These are phyloP conservation scores for Anagrus nilaparvatae DNA, from an alignment of 1,140 invertebrate genomes.

Conservation along the genomic window DNA sequence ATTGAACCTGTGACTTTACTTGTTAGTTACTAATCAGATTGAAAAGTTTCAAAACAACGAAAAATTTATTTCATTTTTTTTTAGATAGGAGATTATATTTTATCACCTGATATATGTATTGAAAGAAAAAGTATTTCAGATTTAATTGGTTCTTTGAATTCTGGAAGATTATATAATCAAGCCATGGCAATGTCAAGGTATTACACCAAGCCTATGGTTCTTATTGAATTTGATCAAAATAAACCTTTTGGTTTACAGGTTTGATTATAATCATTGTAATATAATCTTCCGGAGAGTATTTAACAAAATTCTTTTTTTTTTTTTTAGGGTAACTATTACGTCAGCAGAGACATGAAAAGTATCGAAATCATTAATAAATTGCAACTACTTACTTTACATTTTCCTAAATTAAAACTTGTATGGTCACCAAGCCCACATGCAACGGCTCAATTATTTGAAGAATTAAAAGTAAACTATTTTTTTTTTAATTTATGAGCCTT, in stretches of 20 bases:
- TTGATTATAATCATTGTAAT: slow-evolving; percentile 17
- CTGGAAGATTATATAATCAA: slow-evolving; percentile 92
- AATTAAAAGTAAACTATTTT: slow-evolving; percentile 52
- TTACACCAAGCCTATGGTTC: slow-evolving; percentile 81
- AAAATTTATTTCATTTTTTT: slow-evolving; percentile 15
- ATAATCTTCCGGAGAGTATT: background rate
- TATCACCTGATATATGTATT: slow-evolving; percentile 91
- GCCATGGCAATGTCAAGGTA: slow-evolving; percentile 79
- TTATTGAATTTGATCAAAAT: slow-evolving; percentile 95
- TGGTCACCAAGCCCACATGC: slow-evolving; percentile 95
- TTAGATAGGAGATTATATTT: slow-evolving; percentile 93
- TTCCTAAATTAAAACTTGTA: slow-evolving; percentile 81
- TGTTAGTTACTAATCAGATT: slow-evolving; percentile 38
- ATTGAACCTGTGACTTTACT: slow-evolving; percentile 85
- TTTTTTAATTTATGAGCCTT: slow-evolving; percentile 1
- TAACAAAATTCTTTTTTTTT: slow-evolving; percentile 18
- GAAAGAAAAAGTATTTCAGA: slow-evolving; percentile 97
- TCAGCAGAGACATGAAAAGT: slow-evolving; percentile 65
- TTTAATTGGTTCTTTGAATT: slow-evolving; percentile 91
- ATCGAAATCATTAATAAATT: slow-evolving; percentile 73
- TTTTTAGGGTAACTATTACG: slow-evolving; percentile 62
- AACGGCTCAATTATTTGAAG: slow-evolving; percentile 90
- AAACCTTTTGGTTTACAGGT: slow-evolving; percentile 85
- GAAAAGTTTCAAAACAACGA: background rate
- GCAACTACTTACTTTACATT: slow-evolving; percentile 88